Conservation (phyloP, 2,113 vertebrate species). For the Sturnus vulgaris region DNA sequence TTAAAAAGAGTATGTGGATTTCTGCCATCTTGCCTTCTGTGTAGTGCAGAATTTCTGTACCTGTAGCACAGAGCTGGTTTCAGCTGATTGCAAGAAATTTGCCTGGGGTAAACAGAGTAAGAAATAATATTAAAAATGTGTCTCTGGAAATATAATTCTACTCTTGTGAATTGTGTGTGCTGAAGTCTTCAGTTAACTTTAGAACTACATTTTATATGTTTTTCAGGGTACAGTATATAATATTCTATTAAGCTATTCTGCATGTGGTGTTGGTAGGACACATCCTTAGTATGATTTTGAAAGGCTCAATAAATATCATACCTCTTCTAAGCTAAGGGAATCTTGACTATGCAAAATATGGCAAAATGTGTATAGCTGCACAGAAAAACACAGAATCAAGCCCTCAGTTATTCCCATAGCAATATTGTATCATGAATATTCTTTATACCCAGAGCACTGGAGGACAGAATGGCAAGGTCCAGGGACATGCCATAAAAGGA, state of each 20-base stretch:
- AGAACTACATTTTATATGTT: neutral
- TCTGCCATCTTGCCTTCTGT: neutral
- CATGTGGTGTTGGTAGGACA: neutral
- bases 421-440: neutral
- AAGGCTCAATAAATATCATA: neutral
- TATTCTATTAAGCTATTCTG: neutral
- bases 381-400: rapidly evolving
- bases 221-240: neutral
- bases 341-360: neutral
- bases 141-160: conserved; percentile 13
- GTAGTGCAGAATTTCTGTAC: neutral
- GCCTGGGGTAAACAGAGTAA: neutral
- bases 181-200: neutral
- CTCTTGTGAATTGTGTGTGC: neutral
- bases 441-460: neutral
- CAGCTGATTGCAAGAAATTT: neutral
- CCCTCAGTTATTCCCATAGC: neutral
- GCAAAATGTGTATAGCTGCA: neutral
- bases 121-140: neutral
- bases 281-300: neutral
- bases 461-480: neutral
- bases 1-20: neutral
- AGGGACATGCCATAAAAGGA: neutral
- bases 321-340: neutral
- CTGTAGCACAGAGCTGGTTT: neutral